Conservation (phyloP, 2,797 vertebrate species). For the Phylloscopus collybita region DNA sequence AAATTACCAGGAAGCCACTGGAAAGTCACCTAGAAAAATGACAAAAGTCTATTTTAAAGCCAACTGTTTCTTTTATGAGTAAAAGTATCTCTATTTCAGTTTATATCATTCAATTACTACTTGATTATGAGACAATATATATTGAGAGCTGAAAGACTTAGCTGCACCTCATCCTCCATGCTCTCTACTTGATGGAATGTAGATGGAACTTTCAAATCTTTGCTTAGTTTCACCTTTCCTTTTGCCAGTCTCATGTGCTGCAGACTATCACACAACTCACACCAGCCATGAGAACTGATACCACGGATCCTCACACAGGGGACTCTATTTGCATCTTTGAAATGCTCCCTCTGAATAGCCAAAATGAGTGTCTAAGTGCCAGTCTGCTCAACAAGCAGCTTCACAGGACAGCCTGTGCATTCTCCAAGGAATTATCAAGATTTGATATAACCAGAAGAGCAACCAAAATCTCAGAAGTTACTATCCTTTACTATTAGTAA, state of each 20-base stretch:
- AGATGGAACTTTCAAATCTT: not conserved
- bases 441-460: not conserved
- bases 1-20: not conserved
- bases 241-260: not conserved
- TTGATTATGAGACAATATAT: not conserved
- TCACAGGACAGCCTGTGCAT: not conserved
- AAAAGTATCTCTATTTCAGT: not conserved
- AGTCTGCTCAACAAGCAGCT: not conserved
- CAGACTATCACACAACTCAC: not conserved
- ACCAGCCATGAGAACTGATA: not conserved
- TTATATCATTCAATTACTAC: not conserved
- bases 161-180: not conserved
- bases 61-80: not conserved
- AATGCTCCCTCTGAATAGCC: not conserved
- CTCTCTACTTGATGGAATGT: not conserved
- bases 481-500: not conserved
- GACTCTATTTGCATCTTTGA: not conserved
- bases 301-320: accelerated
- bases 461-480: not conserved
- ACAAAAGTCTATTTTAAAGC: not conserved
- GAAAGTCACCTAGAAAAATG: not conserved
- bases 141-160: not conserved
- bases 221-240: not conserved
- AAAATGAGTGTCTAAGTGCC: not conserved
- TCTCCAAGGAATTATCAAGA: not conserved